Conservation (phyloP, 2,797 vertebrate genomes). For the Stomatorhinus walkeri region DNA sequence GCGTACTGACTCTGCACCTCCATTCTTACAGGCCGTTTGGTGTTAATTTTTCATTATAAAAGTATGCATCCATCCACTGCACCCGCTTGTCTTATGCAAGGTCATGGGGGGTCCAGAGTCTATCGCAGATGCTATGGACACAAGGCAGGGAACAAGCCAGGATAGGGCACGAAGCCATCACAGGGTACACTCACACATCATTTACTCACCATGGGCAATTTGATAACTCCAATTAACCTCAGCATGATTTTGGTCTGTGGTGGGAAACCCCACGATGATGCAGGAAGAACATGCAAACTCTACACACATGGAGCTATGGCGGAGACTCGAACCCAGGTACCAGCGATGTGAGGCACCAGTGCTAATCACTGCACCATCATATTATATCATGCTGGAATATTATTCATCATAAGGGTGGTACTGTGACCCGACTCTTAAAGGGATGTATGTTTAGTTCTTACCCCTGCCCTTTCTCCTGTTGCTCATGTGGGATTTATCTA, state of each 20-base stretch:
- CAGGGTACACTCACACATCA: background rate
- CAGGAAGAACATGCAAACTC: background rate
- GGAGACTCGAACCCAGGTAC: background rate
- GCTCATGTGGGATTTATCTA: background rate
- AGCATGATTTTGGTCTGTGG: background rate
- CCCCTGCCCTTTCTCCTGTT: background rate
- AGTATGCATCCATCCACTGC: background rate
- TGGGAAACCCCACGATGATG: background rate
- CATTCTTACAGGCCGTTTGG: background rate
- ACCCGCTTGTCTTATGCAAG: background rate
- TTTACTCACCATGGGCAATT: background rate
- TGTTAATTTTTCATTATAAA: background rate
- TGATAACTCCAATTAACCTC: background rate
- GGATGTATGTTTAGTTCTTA: background rate
- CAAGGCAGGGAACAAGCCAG: background rate
- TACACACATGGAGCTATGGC: background rate
- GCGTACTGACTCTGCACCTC: background rate
- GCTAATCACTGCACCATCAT: background rate
- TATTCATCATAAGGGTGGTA: background rate
- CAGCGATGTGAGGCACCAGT: background rate
- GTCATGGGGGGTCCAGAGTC: background rate
- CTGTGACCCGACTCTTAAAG: background rate
- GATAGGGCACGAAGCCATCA: background rate
- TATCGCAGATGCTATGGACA: background rate
- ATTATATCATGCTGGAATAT: background rate